phyloP scores from a whole-genome alignment of 2,113 vertebrate species.

The Nematolebias whitei region DNA sequence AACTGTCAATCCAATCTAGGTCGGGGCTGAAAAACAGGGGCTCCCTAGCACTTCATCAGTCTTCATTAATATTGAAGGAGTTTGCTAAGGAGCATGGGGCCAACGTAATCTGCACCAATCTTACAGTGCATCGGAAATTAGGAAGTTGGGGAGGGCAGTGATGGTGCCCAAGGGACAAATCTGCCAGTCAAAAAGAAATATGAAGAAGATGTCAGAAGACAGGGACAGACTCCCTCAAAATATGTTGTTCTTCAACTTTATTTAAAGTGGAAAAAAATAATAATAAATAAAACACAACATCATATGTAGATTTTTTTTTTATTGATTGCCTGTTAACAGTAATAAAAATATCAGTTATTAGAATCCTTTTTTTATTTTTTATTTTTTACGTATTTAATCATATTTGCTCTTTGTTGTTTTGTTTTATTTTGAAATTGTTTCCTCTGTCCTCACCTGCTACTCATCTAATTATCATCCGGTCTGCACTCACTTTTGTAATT shows the following conservation, averaged over 20 bases:
- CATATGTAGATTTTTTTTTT: too few relatives aligned
- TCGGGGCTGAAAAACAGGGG: constrained; percentile 74
- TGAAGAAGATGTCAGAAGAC: constrained; percentile 61
- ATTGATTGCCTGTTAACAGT: too few relatives aligned
- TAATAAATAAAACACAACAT: not conserved
- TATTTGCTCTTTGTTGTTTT: too few relatives aligned
- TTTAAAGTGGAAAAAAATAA: constrained; percentile 1
- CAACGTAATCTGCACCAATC: constrained; percentile 72
- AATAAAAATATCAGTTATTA: too few relatives aligned
- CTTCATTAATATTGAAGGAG: constrained; percentile 84
- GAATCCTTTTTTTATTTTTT: too few relatives aligned
- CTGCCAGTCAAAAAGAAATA: constrained; percentile 68
- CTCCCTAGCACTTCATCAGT: constrained; percentile 83
- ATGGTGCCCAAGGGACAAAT: constrained; percentile 65
- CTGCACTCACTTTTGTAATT: too few relatives aligned
- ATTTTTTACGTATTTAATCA: too few relatives aligned
- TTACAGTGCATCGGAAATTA: constrained; percentile 70
- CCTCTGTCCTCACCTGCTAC: too few relatives aligned
- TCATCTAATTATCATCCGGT: too few relatives aligned
- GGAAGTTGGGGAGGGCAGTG: constrained; percentile 56
- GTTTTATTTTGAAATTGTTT: too few relatives aligned
- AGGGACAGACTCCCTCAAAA: constrained; percentile 24
- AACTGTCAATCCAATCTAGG: constrained; percentile 83
- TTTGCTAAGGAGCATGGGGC: constrained; percentile 66
- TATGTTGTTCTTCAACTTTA: constrained; percentile 28